These are phyloP conservation scores for Euwallacea fornicatus DNA, from an alignment of 1,140 invertebrate genomes.

Conservation along the genomic window DNA sequence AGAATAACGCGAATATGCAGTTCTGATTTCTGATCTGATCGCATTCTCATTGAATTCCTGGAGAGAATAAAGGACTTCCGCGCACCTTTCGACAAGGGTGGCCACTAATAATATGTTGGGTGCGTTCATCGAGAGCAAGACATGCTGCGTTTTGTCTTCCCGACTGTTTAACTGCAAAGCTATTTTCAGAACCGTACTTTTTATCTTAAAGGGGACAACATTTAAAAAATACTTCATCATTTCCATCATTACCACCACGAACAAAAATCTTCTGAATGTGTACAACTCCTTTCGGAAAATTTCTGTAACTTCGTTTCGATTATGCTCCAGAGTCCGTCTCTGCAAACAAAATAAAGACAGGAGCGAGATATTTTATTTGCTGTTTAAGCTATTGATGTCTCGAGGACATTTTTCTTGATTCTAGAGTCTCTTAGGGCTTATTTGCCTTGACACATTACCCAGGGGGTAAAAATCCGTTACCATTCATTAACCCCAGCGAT, in stretches of 20 bases:
- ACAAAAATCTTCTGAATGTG: no score
- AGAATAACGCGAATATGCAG: conserved; percentile 38
- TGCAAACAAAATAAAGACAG: conserved; percentile 12
- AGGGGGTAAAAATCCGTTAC: conserved; percentile 35
- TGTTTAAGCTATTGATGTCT: conserved; percentile 44
- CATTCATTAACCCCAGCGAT: not conserved
- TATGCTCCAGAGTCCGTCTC: conserved; percentile 8
- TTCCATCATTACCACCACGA: no score
- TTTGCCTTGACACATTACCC: conserved; percentile 20
- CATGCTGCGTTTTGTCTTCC: conserved; percentile 38
- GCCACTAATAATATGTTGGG: conserved; percentile 40
- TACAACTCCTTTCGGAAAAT: no score
- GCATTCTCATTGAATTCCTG: conserved; percentile 35
- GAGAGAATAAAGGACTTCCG: conserved; percentile 37
- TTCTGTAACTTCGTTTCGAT: no score
- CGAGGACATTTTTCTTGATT: conserved; percentile 37
- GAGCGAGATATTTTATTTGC: conserved; percentile 37
- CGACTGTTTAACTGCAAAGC: conserved; percentile 13
- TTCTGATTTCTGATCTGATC: conserved; percentile 40
- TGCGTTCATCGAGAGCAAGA: conserved; percentile 33
- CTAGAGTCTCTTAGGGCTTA: conserved; percentile 31
- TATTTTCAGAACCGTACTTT: conserved; percentile 8
- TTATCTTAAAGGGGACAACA: not conserved
- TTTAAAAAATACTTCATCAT: not conserved
- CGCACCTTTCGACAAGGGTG: conserved; percentile 41